phyloP scores from a whole-genome alignment of 2,888 invertebrate genomes.

The Nomada fabriciana region DNA sequence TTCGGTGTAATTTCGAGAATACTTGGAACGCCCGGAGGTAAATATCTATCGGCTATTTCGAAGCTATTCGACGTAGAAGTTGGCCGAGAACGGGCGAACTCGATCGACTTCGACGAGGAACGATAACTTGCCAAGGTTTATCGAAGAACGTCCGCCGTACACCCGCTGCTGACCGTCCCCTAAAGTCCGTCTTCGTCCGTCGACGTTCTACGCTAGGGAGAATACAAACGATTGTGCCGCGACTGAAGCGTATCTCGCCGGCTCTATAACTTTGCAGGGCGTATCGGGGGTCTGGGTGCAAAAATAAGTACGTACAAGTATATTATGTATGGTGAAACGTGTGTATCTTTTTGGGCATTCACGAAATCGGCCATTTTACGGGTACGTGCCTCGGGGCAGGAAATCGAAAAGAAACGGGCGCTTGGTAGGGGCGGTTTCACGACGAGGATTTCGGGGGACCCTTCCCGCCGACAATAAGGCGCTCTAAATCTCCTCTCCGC shows the following conservation, averaged over 20 bases:
- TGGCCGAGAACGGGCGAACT: slow-evolving; percentile 48
- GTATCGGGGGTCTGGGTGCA: neutral
- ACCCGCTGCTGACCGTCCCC: slow-evolving; percentile 13
- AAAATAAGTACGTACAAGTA: neutral
- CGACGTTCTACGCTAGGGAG: neutral
- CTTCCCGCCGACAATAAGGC: slow-evolving; percentile 36
- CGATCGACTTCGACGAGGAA: slow-evolving; percentile 23
- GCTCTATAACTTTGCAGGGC: neutral
- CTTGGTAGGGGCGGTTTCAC: slow-evolving; percentile 55
- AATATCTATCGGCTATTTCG: slow-evolving; percentile 55
- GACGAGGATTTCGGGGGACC: slow-evolving; percentile 16
- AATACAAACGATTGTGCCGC: slow-evolving; percentile 2
- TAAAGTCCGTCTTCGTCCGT: neutral
- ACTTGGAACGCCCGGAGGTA: slow-evolving; percentile 50
- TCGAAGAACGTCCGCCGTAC: slow-evolving; percentile 31
- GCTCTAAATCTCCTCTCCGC: slow-evolving; percentile 61
- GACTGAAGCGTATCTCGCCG: slow-evolving; percentile 12
- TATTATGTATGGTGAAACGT: neutral
- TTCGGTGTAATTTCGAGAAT: slow-evolving; percentile 55
- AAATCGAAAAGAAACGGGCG: slow-evolving; percentile 7
- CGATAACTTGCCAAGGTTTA: slow-evolving; percentile 48
- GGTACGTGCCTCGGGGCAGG: neutral
- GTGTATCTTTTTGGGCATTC: slow-evolving; percentile 10
- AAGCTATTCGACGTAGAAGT: slow-evolving; percentile 43
- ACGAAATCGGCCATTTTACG: slow-evolving; percentile 44